phyloP scores from a whole-genome alignment of 2,888 invertebrate species.

The Mythimna impura region DNA sequence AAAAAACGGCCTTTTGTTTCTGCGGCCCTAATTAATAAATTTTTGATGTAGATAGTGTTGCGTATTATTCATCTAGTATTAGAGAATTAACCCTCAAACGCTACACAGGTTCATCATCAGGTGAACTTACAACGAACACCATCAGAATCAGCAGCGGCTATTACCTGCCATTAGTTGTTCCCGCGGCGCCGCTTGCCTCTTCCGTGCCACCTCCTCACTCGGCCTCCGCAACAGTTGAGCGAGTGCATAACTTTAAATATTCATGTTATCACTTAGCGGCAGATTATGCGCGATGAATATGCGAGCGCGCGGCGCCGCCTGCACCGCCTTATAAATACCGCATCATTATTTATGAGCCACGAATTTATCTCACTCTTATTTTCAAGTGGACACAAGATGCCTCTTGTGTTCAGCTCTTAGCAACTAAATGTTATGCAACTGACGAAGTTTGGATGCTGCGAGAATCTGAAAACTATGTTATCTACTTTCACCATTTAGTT shows the following conservation, averaged over 20 bases:
- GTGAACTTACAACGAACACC: background rate
- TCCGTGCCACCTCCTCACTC: constrained; percentile 1
- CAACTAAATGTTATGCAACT: constrained; percentile 26
- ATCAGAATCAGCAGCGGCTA: background rate
- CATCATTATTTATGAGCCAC: constrained; percentile 65
- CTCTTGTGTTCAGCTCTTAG: constrained; percentile 37
- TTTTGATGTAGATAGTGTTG: no score
- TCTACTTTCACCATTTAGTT: constrained; percentile 9
- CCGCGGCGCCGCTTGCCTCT: constrained; percentile 15
- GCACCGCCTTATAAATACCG: constrained; percentile 52
- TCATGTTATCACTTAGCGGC: constrained; percentile 66
- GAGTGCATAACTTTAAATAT: constrained; percentile 70
- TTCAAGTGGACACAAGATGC: constrained; percentile 44
- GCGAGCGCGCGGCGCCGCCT: constrained; percentile 54
- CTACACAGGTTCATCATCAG: background rate
- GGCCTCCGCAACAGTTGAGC: constrained; percentile 53
- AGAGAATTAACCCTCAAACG: no score
- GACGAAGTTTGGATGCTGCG: background rate
- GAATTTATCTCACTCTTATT: constrained; percentile 53
- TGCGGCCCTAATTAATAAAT: no score
- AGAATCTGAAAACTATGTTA: constrained; percentile 8
- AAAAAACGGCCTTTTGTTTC: no score
- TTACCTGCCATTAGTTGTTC: constrained; percentile 7
- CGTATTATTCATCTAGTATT: no score
- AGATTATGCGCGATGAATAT: constrained; percentile 72